These are phyloP conservation scores for Protobothrops flavoviridis DNA, from an alignment of 2,113 vertebrate genomes.

Conservation along the genomic window DNA sequence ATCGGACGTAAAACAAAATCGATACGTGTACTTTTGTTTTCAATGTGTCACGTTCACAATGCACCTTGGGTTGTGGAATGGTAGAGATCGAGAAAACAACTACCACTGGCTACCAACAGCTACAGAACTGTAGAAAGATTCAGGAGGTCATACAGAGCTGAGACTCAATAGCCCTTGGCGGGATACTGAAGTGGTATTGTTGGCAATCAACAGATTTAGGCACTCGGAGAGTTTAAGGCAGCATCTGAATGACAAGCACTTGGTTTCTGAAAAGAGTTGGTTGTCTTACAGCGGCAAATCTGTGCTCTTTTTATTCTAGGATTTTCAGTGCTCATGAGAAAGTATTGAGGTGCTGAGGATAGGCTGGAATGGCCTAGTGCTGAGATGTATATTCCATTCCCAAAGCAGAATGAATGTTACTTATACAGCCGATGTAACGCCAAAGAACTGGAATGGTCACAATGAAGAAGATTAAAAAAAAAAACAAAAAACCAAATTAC, in stretches of 20 bases:
- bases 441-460: slow-evolving; percentile 73
- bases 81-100: slow-evolving; percentile 72
- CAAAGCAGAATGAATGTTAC: slow-evolving; percentile 63
- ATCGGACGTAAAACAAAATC: slow-evolving; percentile 70
- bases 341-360: slow-evolving; percentile 68
- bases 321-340: slow-evolving; percentile 71
- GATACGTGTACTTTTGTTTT: slow-evolving; percentile 50
- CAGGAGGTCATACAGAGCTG: slow-evolving; percentile 57
- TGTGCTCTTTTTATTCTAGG: slow-evolving; percentile 64
- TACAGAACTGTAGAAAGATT: slow-evolving; percentile 60
- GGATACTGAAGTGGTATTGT: slow-evolving; percentile 73
- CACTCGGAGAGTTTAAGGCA: slow-evolving; percentile 84
- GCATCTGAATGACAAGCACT: slow-evolving; percentile 78
- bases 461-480: slow-evolving; percentile 43
- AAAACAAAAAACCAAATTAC: slow-evolving; percentile 51
- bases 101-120: slow-evolving; percentile 69
- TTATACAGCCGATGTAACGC: slow-evolving; percentile 64
- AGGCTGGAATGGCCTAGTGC: slow-evolving; percentile 71
- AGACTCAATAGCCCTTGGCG: slow-evolving; percentile 73
- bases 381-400: slow-evolving; percentile 68
- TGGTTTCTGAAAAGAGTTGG: slow-evolving; percentile 71
- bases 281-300: slow-evolving; percentile 68
- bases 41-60: slow-evolving; percentile 69
- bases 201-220: slow-evolving; percentile 79
- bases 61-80: slow-evolving; percentile 65